Evolutionary conservation across 2,113 vertebrate species (phyloP).

Genomic region (Arvicanthis niloticus): DNA sequence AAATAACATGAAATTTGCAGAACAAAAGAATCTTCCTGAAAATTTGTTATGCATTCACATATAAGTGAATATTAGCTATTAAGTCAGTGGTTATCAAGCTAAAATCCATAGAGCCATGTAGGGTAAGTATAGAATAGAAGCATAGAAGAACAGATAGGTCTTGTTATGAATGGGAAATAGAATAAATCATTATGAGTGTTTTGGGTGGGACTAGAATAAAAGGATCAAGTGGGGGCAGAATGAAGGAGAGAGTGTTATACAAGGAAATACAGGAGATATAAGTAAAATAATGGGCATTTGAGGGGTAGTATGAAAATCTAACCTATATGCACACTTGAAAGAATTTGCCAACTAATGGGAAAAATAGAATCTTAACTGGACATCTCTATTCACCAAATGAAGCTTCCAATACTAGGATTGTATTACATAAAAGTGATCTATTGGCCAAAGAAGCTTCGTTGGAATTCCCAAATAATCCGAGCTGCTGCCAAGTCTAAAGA

Average conservation of each 20-base stretch:
- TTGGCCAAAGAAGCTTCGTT: neutral
- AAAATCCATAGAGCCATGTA: neutral
- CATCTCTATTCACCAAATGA: neutral
- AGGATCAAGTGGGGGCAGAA: neutral
- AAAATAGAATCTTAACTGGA: neutral
- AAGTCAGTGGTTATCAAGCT: neutral
- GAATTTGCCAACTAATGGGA: neutral
- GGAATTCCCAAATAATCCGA: neutral
- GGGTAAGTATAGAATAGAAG: neutral
- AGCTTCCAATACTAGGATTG: neutral
- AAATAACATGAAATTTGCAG: neutral
- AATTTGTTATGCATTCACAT: neutral
- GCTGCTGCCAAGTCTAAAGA: neutral
- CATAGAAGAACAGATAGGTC: neutral
- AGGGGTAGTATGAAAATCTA: neutral
- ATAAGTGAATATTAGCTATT: neutral
- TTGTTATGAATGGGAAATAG: neutral
- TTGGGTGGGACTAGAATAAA: too few relatives aligned
- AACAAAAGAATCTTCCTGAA: neutral
- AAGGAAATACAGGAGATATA: neutral
- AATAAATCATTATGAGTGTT: neutral
- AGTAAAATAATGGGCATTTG: neutral
- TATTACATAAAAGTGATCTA: neutral
- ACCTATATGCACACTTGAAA: neutral
- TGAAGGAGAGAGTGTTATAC: too few relatives aligned